Evolutionary conservation across 2,888 invertebrate species (phyloP), one percentile per base, ranked within the genome.

Genomic region (Trissonchulus latispiculum): DNA sequence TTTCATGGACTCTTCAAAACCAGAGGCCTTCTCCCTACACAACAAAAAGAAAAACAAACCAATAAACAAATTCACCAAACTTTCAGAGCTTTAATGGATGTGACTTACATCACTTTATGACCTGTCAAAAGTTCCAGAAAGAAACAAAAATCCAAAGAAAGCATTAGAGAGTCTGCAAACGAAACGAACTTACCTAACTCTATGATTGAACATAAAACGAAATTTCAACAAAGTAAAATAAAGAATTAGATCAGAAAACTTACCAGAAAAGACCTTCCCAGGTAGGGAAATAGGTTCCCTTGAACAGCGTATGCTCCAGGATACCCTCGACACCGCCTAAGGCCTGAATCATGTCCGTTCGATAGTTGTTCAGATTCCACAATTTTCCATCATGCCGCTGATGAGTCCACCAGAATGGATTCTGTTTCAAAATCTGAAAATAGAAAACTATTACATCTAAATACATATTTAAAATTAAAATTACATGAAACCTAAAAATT

Each of bases 391-490:
- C 99, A 87, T 99, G 99, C 0, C 97, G 88, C 85, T 99, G 99
- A 86, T 99, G 99, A 0, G 99, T 99, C 99, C 99, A 99, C 99
- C 99, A 99, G 89, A 99, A 99, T 0, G 99, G 99, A 88, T 99
- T 99, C 85, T 99, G 99, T 84, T 99, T 99, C 76, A 99, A 85
- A 0, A 99, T 95, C 89, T 91, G 85, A 74, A 76, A 72, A 18
- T 15, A 59, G n/a, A 15, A 69, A 69, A 71, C 59, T 59, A 69
- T 59, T 59, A 59, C 59, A 64, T 64, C n/a, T 18, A 8, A 64
- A 8, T 8, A 64, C 66, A n/a, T 8, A 64, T 29, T 23, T n/a
- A n/a, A 59, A 59, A 59, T 23, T 59, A 23, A 23, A 28, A 59
- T 59, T 59, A 28, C 23, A 59, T 23, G 23, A 59, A 59, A 23